A percentile compares a stretch with the other conserved stretches of the same genome.
These are phyloP conservation scores for Ciconia boyciana DNA, from an alignment of 2,113 vertebrate species.

Conservation along the genomic window DNA sequence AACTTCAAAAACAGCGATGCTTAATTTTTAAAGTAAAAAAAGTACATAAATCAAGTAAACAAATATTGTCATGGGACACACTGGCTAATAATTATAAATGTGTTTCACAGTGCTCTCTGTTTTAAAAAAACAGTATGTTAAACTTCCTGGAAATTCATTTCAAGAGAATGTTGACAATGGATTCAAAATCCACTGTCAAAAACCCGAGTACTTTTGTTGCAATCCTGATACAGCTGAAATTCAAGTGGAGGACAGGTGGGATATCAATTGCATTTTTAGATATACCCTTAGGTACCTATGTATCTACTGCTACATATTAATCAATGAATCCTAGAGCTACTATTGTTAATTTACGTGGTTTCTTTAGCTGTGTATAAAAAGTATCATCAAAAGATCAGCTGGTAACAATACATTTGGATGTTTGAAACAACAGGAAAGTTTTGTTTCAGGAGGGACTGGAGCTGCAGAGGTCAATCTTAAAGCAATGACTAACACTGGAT, in stretches of 20 bases:
- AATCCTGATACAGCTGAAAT: neutral
- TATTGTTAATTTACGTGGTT: neutral
- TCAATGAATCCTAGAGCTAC: neutral
- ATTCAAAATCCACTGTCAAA: conserved; percentile 12
- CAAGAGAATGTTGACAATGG: neutral
- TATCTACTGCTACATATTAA: conserved; percentile 33
- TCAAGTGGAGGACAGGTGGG: conserved; percentile 53
- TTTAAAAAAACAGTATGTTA: neutral
- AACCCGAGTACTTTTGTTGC: neutral
- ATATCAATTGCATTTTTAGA: conserved; percentile 23
- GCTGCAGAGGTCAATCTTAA: neutral
- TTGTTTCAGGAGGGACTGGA: neutral
- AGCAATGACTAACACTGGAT: neutral
- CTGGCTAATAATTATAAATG: neutral
- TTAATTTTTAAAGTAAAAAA: conserved; percentile 37
- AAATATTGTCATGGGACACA: neutral
- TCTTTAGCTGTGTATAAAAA: neutral
- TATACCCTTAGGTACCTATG: conserved; percentile 2
- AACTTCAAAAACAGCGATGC: conserved; percentile 66
- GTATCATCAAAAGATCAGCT: neutral
- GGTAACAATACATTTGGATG: neutral
- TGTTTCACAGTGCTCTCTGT: neutral
- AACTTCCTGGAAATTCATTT: neutral
- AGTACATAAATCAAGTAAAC: neutral
- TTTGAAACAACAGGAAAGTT: neutral